Evolutionary conservation across 2,888 invertebrate species (phyloP).

Genomic region (Cantharis flavilabris): DNA sequence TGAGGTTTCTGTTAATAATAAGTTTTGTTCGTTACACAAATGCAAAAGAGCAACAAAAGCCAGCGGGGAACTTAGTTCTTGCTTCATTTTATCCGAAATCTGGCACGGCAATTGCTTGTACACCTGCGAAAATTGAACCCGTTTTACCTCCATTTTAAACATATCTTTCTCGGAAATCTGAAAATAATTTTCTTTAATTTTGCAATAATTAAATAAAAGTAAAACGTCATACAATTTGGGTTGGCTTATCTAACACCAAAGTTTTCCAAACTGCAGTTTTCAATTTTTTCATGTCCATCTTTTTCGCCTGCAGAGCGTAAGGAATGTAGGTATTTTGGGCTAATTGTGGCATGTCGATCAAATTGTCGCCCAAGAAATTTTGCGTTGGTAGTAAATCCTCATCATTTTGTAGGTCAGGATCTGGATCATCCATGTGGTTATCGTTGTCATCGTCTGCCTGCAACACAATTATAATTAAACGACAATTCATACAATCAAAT

Average conservation of each 20-base stretch:
- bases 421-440: conserved; percentile 33
- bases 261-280: conserved; percentile 77
- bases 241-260: conserved; percentile 54
- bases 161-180: conserved; percentile 19
- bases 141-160: conserved; percentile 38
- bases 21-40: conserved; percentile 79
- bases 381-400: conserved; percentile 46
- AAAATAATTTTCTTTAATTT: conserved; percentile 9
- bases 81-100: conserved; percentile 66
- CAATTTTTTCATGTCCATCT: conserved; percentile 82
- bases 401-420: conserved; percentile 44
- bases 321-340: conserved; percentile 74
- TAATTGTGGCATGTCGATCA: conserved; percentile 70
- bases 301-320: conserved; percentile 83
- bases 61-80: conserved; percentile 76
- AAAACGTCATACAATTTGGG: conserved; percentile 44
- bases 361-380: conserved; percentile 59
- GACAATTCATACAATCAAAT: background rate
- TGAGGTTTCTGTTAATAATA: conserved; percentile 60
- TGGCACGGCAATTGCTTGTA: conserved; percentile 63
- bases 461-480: background rate
- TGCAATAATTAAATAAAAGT: background rate
- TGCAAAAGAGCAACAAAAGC: conserved; percentile 82
- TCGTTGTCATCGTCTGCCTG: conserved; percentile 30
- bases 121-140: conserved; percentile 59